Conservation (phyloP, 1,140 invertebrate species). For the Drosophila seguyi region DNA sequence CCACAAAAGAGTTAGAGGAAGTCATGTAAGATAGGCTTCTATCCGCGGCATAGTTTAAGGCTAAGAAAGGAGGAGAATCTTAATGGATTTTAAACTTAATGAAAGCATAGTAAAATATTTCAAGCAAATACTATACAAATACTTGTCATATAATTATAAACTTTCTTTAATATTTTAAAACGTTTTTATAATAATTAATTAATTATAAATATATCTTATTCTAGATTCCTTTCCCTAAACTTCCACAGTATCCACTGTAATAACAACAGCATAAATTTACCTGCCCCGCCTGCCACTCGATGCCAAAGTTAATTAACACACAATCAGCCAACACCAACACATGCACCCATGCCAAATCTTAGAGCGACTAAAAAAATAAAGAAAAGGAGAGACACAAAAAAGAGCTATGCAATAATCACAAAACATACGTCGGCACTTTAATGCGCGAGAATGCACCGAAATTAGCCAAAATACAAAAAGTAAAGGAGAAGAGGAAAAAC, state of each 20-base stretch:
- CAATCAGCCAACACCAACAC: slow-evolving; percentile 55
- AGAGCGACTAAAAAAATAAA: slow-evolving; percentile 40
- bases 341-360: slow-evolving; percentile 18
- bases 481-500: slow-evolving; percentile 43
- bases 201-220: neutral
- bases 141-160: too few relatives aligned
- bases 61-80: neutral
- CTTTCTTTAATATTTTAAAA: too few relatives aligned
- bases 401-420: slow-evolving; percentile 71
- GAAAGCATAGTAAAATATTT: neutral
- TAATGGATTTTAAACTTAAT: neutral
- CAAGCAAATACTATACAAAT: neutral
- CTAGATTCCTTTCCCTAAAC: neutral
- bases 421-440: slow-evolving; percentile 75
- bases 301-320: slow-evolving; percentile 80
- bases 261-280: slow-evolving; percentile 45
- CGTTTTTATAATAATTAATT: too few relatives aligned
- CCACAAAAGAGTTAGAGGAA: neutral
- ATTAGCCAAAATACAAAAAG: slow-evolving; percentile 66
- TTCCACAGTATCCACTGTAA: slow-evolving; percentile 41
- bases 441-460: slow-evolving; percentile 77
- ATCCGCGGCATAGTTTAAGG: neutral
- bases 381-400: slow-evolving; percentile 49
- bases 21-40: too few relatives aligned
- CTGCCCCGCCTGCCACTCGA: slow-evolving; percentile 37